Base-by-base conservation (phyloP, 2,113 vertebrate species). In the Rhizomys pruinosus region DNA sequence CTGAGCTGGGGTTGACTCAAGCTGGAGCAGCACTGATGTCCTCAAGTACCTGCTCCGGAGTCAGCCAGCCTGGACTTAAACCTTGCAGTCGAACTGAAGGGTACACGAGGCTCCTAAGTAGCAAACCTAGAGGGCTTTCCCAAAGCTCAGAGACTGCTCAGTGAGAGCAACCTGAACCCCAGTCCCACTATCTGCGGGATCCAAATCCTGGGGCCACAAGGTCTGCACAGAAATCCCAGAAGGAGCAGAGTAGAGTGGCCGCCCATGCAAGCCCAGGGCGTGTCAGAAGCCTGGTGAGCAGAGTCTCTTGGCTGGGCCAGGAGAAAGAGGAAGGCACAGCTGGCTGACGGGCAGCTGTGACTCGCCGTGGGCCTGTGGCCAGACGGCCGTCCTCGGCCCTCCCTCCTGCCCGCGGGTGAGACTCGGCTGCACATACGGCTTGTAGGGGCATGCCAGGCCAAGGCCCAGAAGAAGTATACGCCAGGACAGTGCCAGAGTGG, bases 301-400 rank as follows among this genome's bases (percentile, higher is more conserved):
- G 93, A 77, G 77, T 61, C 44, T 34, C 4, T 3, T 84, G 68
- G 92, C 87, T 47, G 72, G 63, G 81, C 85, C 19, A 5, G 66
- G 68, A 59, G 72, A 93, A n/a, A n/a, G 90, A 39, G 29, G 34
- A 82, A 90, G 78, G 88, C 95, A 84, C 91, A 84, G 96, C 93
- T 96, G 96, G 95, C 91, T 84, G 79, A 81, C 69, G 71, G 66
- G 80, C 81, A 29, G 5, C 88, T 37, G 84, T 97, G 96, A 97
- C 93, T 97, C 97, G 96, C 89, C 27, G 11, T 25, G 93, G 97
- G 95, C 97, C 97, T 92, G 96, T 11, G 73, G 95, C 96, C 95
- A 97, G 96, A 73, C 79, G n/a, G 89, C 94, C 95, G 91, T 76
- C 91, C 94, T 86, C 89, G 52, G 95, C 95, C 95, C 95, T 97